Base-by-base conservation (phyloP, 2,888 invertebrate species). In the Leucophenga montana region DNA sequence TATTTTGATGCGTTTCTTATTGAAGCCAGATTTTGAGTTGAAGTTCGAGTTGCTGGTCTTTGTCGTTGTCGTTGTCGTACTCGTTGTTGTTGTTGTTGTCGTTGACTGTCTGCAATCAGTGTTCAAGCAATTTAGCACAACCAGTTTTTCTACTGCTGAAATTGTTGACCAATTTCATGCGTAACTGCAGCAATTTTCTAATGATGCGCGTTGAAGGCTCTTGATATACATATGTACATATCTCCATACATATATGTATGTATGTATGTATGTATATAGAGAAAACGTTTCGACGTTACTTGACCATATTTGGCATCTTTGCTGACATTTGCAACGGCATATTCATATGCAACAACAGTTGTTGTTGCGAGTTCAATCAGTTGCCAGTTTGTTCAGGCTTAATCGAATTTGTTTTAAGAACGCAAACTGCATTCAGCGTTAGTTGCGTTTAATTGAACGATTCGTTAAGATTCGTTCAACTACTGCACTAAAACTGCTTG, bases 351-450 rank as follows among this genome's bases (percentile, higher is more conserved):
- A 18, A 4, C n/a, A n/a, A n/a, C n/a, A n/a, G n/a, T 1, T 50
- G 14, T 50, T 16, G 68, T 72, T 76, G 78, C 83, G 75, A 77
- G 73, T 81, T 68, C 84, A 82, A 81, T 81, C 84, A 82, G 81
- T 81, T 80, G 83, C 77, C 76, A 84, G 84, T 81, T 81, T 79
- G 83, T 81, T 84, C 83, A 83, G 79, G 1, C 83, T 84, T 79
- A 81, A 81, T 83, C 83, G 84, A 61, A 78, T 74, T 71, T 75
- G 79, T 81, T 39, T 39, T 3, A 39, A 11, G 39, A 3, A 4
- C 27, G 27, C 27, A 27, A 27, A 3, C 27, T 27, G 4, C 27
- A 27, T 27, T 27, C 39, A 39, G 39, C 39, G 39, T 3, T 39
- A 5, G 39, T 39, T 39, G 39, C 9, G 6, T 57, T 57, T 57